Conservation (phyloP, 2,888 invertebrate species). For the Amphipoea lucens region DNA sequence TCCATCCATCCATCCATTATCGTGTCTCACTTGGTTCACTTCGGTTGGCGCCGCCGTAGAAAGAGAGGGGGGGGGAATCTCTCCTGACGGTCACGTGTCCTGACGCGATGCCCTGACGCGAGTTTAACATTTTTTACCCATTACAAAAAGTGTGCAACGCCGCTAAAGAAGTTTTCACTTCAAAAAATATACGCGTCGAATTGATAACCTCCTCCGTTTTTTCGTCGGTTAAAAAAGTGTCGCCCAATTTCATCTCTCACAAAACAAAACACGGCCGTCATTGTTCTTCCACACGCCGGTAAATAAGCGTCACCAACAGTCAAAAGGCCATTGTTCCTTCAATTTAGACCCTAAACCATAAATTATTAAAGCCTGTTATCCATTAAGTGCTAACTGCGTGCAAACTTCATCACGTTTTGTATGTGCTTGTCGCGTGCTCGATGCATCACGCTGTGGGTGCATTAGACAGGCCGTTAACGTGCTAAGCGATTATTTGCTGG, state of each 20-base stretch:
- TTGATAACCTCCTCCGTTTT: too few species aligned
- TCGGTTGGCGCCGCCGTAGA: too few species aligned
- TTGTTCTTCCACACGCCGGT: slow-evolving; percentile 32
- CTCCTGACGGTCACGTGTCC: too few species aligned
- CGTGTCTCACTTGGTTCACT: too few species aligned
- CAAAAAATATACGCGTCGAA: too few species aligned
- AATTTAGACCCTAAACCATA: slow-evolving; percentile 51
- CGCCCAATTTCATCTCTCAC: slow-evolving; percentile 36
- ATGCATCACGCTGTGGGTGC: slow-evolving; percentile 59
- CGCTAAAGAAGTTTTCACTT: too few species aligned
- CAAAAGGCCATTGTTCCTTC: slow-evolving; percentile 56
- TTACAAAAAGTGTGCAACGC: too few species aligned
- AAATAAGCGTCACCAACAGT: slow-evolving; percentile 54
- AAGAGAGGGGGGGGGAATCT: too few species aligned
- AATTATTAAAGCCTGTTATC: slow-evolving; percentile 54
- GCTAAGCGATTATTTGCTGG: slow-evolving; percentile 39
- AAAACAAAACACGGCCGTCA: slow-evolving; percentile 13
- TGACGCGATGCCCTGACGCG: too few species aligned
- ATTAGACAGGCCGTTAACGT: slow-evolving; percentile 54
- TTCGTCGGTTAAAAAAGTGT: too few species aligned
- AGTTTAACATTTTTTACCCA: too few species aligned
- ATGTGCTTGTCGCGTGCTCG: slow-evolving; percentile 41
- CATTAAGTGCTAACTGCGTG: slow-evolving; percentile 58
- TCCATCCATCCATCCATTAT: too few species aligned
- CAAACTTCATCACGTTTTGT: slow-evolving; percentile 52